Evolutionary conservation across 2,888 invertebrate genomes (phyloP), one percentile per base, ranked within the genome.

Genomic region (Calliopum simillimum): DNA sequence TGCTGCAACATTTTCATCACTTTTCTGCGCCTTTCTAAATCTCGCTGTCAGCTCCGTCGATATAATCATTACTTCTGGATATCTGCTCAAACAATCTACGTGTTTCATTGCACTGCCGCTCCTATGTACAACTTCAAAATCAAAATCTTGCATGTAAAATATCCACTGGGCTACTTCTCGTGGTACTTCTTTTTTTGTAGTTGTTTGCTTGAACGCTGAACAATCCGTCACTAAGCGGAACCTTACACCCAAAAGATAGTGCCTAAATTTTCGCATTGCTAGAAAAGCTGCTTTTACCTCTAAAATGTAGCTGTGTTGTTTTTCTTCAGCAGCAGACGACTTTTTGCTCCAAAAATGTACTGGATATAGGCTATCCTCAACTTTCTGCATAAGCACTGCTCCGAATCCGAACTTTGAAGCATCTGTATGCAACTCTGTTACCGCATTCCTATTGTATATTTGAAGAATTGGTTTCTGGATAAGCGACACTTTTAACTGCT

Each of bases 341-440:
- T 62, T 62, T 62, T 62, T 62, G 21, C 62, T 62, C 62, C 62
- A 62, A 21, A 21, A 62, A 23, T 14, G 19, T n/a, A 59, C 59
- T 4, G 59, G 59, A 41, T 25, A 33, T 11, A 25, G n/a, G 5
- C 25, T 43, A 25, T 16, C n/a, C 8, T 23, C 19, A 1, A 13
- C 25, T 13, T 58, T 8, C 12, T 58, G 58, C 25, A 58, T 58
- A 21, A 66, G 44, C 23, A 56, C 25, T 11, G 56, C 66, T 4
- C 66, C 66, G 46, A 66, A 66, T 2, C 56, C 55, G 11, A 56
- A 55, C 46, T 66, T 53, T 6, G 55, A 56, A 12, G 66, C 56
- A 56, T 66, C 66, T 66, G 66, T 66, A n/a, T 65, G 65, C 16
- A 51, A 3, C 53, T 51, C 53, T 21, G 66, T 66, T 66, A 14